These are phyloP conservation scores for Petrophora chlorosata DNA, from an alignment of 2,888 invertebrate genomes.

Conservation along the genomic window DNA sequence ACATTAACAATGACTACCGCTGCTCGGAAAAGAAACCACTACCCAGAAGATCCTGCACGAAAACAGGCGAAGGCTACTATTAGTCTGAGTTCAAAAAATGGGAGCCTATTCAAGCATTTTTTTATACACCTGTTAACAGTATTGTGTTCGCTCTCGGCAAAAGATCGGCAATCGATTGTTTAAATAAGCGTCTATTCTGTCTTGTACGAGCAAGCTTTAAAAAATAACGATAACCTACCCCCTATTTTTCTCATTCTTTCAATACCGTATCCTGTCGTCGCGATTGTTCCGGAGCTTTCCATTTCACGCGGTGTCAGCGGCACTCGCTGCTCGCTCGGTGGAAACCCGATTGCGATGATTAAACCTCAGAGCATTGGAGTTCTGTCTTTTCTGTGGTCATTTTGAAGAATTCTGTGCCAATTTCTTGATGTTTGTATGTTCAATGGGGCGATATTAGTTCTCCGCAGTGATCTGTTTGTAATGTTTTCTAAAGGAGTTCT, in stretches of 20 bases:
- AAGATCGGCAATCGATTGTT: too few species aligned
- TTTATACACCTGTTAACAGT: too few species aligned
- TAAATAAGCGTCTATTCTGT: too few species aligned
- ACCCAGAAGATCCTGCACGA: too few species aligned
- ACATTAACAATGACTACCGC: too few species aligned
- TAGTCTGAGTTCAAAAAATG: too few species aligned
- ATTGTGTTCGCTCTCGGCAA: too few species aligned
- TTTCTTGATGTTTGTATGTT: too few species aligned
- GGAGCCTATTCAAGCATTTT: too few species aligned
- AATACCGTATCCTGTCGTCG: background rate
- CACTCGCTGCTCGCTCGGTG: conserved; percentile 6
- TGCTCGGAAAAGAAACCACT: too few species aligned
- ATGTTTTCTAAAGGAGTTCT: too few species aligned
- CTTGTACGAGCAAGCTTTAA: background rate
- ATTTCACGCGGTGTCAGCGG: conserved; percentile 14
- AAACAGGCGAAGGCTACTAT: too few species aligned
- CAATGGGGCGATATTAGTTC: background rate
- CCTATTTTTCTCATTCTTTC: background rate
- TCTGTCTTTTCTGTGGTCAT: conserved; percentile 8
- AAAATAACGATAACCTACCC: background rate
- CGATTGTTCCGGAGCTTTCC: conserved; percentile 12
- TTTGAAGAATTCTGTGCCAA: background rate
- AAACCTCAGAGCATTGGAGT: background rate
- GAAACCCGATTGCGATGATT: conserved; percentile 8
- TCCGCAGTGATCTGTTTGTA: background rate